phyloP scores from a whole-genome alignment of 1,140 invertebrate species.

The Drosophila equinoxialis region DNA sequence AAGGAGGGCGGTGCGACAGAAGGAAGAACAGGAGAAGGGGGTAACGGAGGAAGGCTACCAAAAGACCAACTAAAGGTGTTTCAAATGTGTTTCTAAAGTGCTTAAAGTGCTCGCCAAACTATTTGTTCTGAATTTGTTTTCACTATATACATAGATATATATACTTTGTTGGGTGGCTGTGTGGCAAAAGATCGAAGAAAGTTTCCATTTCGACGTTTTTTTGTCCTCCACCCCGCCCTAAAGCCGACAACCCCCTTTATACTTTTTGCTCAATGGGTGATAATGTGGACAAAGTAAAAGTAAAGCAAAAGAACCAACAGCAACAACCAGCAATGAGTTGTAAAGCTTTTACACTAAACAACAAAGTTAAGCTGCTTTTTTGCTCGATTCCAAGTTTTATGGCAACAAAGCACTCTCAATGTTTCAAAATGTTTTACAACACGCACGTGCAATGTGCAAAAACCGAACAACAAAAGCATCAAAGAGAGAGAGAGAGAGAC shows the following conservation, averaged over 20 bases:
- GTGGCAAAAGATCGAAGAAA: slow-evolving; percentile 68
- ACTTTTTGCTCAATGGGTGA: slow-evolving; percentile 48
- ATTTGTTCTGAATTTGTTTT: slow-evolving; percentile 61
- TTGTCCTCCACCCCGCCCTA: slow-evolving; percentile 15
- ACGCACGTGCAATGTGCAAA: slow-evolving; percentile 67
- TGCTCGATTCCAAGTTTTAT: slow-evolving; percentile 25
- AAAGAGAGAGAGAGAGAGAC: neutral
- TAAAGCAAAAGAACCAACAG: slow-evolving; percentile 41
- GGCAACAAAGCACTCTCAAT: slow-evolving; percentile 23
- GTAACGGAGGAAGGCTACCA: slow-evolving; percentile 35
- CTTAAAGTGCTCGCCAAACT: slow-evolving; percentile 72
- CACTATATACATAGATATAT: neutral
- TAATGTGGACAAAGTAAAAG: slow-evolving; percentile 77
- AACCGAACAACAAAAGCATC: neutral
- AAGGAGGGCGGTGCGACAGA: neutral
- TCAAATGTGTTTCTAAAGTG: slow-evolving; percentile 71
- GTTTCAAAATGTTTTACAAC: slow-evolving; percentile 59
- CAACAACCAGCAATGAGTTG: slow-evolving; percentile 39
- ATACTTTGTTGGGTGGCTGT: slow-evolving; percentile 13
- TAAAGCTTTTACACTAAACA: slow-evolving; percentile 78
- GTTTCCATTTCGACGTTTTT: slow-evolving; percentile 34
- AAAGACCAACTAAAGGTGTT: slow-evolving; percentile 76
- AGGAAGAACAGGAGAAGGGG: no score
- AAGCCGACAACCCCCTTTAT: neutral
- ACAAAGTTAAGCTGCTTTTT: slow-evolving; percentile 73